phyloP scores from a whole-genome alignment of 2,113 vertebrate species.

The Neopipo cinnamomea region DNA sequence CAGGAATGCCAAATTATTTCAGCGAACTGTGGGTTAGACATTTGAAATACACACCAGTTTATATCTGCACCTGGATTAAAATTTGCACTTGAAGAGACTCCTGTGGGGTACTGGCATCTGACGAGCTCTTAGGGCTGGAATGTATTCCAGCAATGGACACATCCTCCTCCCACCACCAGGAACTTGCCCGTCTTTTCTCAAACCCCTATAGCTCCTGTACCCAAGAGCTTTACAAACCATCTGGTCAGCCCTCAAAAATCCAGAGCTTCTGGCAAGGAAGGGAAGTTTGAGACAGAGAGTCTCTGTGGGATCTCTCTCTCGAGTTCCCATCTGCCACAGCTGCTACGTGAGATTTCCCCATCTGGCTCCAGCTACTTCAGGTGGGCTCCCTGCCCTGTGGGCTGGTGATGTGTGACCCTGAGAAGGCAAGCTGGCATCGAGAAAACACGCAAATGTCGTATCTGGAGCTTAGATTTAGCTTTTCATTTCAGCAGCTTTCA shows the following conservation, averaged over 20 bases:
- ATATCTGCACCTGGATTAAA: background rate
- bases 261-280: background rate
- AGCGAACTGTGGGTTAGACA: background rate
- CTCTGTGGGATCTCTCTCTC: background rate
- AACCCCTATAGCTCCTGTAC: accelerated
- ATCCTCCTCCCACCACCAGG: background rate
- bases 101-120: background rate
- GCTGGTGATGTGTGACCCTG: background rate
- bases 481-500: background rate
- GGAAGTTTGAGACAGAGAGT: background rate
- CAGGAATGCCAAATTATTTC: background rate
- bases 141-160: accelerated
- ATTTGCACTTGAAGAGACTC: background rate
- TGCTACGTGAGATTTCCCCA: background rate
- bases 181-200: background rate
- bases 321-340: slow-evolving; percentile 2
- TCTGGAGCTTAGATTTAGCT: background rate
- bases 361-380: background rate
- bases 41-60: background rate
- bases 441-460: background rate
- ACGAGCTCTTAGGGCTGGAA: background rate
- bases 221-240: background rate
- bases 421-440: background rate
- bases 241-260: background rate
- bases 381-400: background rate